Evolutionary conservation across 2,797 vertebrate species (phyloP), one percentile per base, ranked within the genome.

Genomic region (Periophthalmus magnuspinnatus): DNA sequence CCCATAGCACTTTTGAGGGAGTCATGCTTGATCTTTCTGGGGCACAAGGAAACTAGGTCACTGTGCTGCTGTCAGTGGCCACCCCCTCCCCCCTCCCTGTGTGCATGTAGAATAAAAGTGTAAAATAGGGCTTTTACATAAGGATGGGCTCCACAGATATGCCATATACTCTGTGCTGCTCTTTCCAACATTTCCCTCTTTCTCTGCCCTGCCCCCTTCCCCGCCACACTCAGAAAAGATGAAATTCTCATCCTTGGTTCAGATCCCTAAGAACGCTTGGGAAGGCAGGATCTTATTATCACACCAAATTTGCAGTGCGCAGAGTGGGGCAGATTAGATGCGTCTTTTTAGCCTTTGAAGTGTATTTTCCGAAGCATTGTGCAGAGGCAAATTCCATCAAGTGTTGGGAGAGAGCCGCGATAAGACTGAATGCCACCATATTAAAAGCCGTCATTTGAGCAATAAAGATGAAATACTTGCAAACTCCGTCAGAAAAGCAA

Each of bases 11-110:
- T 81, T 91, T 82, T 83, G 78, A 80, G 74, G 87, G 85, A 87
- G 89, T 90, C 91, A 86, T 88, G 88, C 86, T 83, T 76, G 81
- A 78, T 86, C 75, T 91, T 92, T 92, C 81, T 89, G 79, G 87
- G 88, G 86, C 76, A 86, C 83, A 83, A 82, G 72, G 72, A 94
- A 95, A 93, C 84, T 92, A 93, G 92, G 92, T 92, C 92, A 92
- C 88, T 91, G 85, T 86, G 85, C 77, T 90, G 85, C 81, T 86
- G 83, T 89, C 83, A 87, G 79, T 84, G 45, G 69, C 78, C 70
- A 54, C 52, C 72, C 78, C 75, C 47, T 6, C 47, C 54, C 54
- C 60, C 76, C 32, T 32, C 57, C 7, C 28, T 69, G 45, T 45
- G 36, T 76, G 67, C 58, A 62, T 77, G 33, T 64, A n/a, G 69